These are phyloP conservation scores for Danionella cerebrum DNA, from an alignment of 2,113 vertebrate species.

Conservation along the genomic window DNA sequence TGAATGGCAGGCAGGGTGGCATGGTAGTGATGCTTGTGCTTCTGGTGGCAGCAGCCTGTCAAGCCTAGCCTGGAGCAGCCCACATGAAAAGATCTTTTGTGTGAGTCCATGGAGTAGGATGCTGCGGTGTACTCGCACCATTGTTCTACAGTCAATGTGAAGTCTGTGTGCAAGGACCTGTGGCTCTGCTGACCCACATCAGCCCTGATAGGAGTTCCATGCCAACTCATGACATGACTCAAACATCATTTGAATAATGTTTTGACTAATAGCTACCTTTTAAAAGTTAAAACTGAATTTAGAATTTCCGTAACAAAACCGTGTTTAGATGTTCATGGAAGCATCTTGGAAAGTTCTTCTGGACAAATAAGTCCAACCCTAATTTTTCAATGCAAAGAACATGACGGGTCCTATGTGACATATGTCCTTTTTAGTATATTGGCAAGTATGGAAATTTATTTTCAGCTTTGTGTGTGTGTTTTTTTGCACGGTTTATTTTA, in stretches of 20 bases:
- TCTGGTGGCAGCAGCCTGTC: neutral
- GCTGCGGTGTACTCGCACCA: constrained; percentile 23
- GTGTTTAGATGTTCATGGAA: too few relatives aligned
- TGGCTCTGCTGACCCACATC: constrained; percentile 9
- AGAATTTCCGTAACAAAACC: too few relatives aligned
- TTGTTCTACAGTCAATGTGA: constrained; percentile 40
- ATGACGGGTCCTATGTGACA: too few relatives aligned
- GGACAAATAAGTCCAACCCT: too few relatives aligned
- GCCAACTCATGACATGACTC: neutral
- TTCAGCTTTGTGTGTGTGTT: too few relatives aligned
- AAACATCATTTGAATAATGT: neutral
- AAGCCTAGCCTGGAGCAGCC: neutral
- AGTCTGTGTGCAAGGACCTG: constrained; percentile 28
- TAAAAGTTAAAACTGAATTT: too few relatives aligned
- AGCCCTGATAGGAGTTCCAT: neutral
- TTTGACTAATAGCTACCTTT: neutral
- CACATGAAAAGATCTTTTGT: constrained; percentile 40
- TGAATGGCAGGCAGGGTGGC: neutral
- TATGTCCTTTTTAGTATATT: too few relatives aligned
- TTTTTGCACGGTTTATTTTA: too few relatives aligned
- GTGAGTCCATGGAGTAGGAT: constrained; percentile 5
- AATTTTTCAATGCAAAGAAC: too few relatives aligned
- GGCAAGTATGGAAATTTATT: too few relatives aligned
- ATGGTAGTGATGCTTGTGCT: constrained; percentile 19
- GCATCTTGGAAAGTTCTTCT: too few relatives aligned